phyloP scores from a whole-genome alignment of 2,888 invertebrate species.

The Erannis defoliaria region DNA sequence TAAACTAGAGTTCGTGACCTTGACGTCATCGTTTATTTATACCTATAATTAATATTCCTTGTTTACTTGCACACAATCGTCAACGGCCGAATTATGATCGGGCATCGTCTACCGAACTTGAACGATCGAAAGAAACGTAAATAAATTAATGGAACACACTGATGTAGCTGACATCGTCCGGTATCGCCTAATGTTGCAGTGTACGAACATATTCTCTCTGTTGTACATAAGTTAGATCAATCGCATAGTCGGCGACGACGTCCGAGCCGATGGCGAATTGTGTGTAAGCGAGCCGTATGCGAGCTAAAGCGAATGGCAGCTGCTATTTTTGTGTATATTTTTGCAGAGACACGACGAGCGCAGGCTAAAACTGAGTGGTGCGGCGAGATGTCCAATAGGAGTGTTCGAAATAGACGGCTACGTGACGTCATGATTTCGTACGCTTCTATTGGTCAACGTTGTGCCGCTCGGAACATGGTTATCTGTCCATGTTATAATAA shows the following conservation, averaged over 20 bases:
- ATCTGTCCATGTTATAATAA: not conserved
- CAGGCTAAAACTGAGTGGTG: not conserved
- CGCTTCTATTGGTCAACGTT: not conserved
- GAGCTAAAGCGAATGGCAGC: constrained; percentile 1
- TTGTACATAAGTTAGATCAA: too few relatives aligned
- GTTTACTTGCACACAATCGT: too few relatives aligned
- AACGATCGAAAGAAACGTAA: too few relatives aligned
- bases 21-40: not conserved
- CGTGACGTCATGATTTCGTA: not conserved
- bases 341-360: not conserved
- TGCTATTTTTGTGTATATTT: not conserved
- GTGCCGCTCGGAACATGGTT: not conserved
- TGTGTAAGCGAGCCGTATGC: not conserved
- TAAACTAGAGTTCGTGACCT: not conserved
- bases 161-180: too few relatives aligned
- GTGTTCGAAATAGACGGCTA: not conserved
- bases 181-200: too few relatives aligned
- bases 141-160: too few relatives aligned
- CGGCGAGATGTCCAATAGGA: not conserved
- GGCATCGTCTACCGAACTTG: too few relatives aligned
- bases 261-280: too few relatives aligned
- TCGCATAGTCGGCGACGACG: too few relatives aligned
- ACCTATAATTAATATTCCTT: too few relatives aligned
- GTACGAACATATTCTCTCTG: too few relatives aligned
- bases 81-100: too few relatives aligned